Evolutionary conservation across 2,797 vertebrate species (phyloP), one percentile per base, ranked within the genome.

Genomic region (Sebastes cheni): DNA sequence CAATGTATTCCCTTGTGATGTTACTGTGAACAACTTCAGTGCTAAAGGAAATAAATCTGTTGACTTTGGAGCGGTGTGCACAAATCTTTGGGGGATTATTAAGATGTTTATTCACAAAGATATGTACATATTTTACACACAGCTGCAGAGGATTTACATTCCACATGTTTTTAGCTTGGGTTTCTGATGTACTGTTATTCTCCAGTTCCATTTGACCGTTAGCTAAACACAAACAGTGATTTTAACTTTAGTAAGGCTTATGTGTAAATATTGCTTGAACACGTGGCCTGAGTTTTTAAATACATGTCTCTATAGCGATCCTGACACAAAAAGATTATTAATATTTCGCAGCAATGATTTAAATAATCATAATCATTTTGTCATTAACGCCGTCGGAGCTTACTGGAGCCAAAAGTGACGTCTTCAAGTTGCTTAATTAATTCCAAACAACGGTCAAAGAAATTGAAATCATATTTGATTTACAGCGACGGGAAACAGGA

Each of bases 1-100:
- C 93, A 89, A 96, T 97, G 97, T 97, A 96, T 95, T 95, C 95
- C 96, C 96, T 95, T 95, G 96, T 98, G 96, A 95, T 94, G 96
- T 97, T 96, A 97, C 97, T 98, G 97, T 98, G 98, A 98, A 97
- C 96, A 95, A 97, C 96, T 96, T 96, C 95, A 97, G 95, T 97
- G 97, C 97, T 96, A 93, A 97, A 97, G 92, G 95, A 96, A 98
- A 98, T 98, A 98, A 98, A 98, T 95, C 96, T 96, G 96, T 97
- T 97, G 96, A 95, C 95, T 97, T 96, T 95, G 85, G 75, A 83
- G 75, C 85, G 70, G 88, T 70, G 58, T 82, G 86, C 68, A 50
- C 46, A 36, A 22, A 42, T 46, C 56, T 46, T 5, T 16, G 58
- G 2, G 9, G 23, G 3, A 3, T 29, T 62, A 8, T 64, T 27